Evolutionary conservation across 2,113 vertebrate species (phyloP).

Genomic region (Thamnophis sirtalis): DNA sequence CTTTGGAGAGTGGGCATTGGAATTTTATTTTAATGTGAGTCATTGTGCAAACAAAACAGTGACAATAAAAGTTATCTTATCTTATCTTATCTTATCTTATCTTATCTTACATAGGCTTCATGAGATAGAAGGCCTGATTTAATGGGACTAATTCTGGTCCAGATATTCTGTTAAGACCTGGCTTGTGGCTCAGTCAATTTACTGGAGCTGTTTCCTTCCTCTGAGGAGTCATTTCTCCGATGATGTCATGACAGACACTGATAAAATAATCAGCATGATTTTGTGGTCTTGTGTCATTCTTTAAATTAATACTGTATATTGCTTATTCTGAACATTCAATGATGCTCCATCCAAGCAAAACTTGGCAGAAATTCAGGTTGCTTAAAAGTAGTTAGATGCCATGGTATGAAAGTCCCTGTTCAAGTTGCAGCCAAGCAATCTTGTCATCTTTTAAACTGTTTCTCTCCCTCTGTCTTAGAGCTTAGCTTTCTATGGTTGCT

Average conservation of each 20-base stretch:
- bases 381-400: neutral
- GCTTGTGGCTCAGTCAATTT: neutral
- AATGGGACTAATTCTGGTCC: neutral
- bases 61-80: neutral
- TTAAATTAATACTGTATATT: constrained; percentile 27
- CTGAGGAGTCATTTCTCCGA: neutral
- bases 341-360: constrained; percentile 21
- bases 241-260: neutral
- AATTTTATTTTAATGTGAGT: neutral
- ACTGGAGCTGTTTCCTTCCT: neutral
- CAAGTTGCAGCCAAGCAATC: neutral
- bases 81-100: neutral
- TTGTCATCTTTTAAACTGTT: neutral
- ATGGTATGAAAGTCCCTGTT: neutral
- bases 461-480: neutral
- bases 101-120: neutral
- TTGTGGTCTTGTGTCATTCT: constrained; percentile 10
- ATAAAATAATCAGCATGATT: neutral
- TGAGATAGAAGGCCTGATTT: neutral
- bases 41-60: neutral
- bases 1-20: neutral
- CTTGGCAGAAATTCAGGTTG: neutral
- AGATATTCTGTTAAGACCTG: neutral
- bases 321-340: constrained; percentile 31
- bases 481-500: neutral